Evolutionary conservation across 2,113 vertebrate species (phyloP).

Genomic region (Nesospiza acunhae): DNA sequence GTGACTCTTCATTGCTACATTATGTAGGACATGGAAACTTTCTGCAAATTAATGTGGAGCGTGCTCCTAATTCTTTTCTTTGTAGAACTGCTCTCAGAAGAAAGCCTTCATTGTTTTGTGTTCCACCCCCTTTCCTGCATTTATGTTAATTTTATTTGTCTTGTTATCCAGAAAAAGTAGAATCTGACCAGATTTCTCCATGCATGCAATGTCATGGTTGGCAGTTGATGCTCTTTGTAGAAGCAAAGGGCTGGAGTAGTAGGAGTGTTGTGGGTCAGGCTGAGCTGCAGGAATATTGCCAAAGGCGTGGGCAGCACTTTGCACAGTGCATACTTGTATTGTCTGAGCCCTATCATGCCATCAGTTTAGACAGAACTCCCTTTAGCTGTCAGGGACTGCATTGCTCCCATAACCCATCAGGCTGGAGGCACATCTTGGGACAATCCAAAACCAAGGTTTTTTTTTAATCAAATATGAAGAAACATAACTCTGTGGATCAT

Average conservation of each 20-base stretch:
- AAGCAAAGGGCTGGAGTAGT: not conserved
- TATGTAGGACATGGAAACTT: not conserved
- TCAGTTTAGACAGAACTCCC: constrained; percentile 7
- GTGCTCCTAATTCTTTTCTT: not conserved
- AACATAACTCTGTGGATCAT: constrained; percentile 1
- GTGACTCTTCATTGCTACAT: not conserved
- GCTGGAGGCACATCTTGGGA: constrained; percentile 11
- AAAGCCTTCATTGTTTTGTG: constrained; percentile 10
- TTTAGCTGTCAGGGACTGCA: not conserved
- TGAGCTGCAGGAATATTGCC: constrained; percentile 42
- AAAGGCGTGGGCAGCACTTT: constrained; percentile 46
- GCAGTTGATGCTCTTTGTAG: constrained; percentile 29
- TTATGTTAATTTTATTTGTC: constrained; percentile 42
- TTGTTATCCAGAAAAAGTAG: constrained; percentile 35
- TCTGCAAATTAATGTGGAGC: not conserved
- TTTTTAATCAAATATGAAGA: not conserved
- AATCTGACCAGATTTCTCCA: constrained; percentile 29
- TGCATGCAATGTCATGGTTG: not conserved
- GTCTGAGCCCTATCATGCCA: constrained; percentile 29
- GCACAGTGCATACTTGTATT: not conserved
- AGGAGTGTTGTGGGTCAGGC: constrained; percentile 43
- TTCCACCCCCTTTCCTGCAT: not conserved
- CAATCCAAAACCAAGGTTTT: not conserved
- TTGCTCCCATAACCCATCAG: not conserved
- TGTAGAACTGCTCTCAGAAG: not conserved